Base-by-base conservation (phyloP, 2,113 vertebrate species). In the Corythornis madagascariensis region DNA sequence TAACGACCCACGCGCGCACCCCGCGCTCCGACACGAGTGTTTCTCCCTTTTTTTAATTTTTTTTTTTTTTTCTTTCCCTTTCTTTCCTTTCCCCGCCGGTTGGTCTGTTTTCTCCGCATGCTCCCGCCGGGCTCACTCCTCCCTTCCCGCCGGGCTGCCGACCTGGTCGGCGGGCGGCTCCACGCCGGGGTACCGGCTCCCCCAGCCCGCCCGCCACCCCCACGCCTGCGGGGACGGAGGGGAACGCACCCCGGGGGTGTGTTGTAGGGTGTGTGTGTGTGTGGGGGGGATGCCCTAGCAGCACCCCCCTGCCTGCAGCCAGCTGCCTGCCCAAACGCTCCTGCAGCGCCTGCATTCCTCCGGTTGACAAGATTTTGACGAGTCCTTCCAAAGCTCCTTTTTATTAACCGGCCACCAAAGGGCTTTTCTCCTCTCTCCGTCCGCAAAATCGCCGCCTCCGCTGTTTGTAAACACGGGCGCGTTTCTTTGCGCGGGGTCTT, bases 291-390 rank as follows among this genome's bases (percentile, higher is more conserved):
- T 71, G 59, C 55, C 82, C 56, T 72, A 13, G 33, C 72, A 60
- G 40, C 63, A 76, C 52, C 82, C 28, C 35, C 77, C 67, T 47
- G 63, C 76, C 69, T 35, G 43, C 88, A 74, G 73, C 61, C 83
- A 74, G 81, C 86, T 83, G 91, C 86, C 77, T 57, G 66, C 19
- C 69, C 94, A 42, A 91, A 82, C n/a, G 67, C 65, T 65, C 21
- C 67, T 19, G 82, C 43, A 43, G 89, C 45, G 31, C 25, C 42
- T 16, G 69, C 89, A 47, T 93, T 92, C 95, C 80, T 84, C 43
- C 43, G 24, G 31, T 31, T 90, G 94, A 85, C 93, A 70, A 77
- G 73, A 48, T 65, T 87, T 72, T 90, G 87, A 86, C 83, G 80
- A 83, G 66, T n/a, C 22, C 50, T 77, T 45, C 89, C 87, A 81